Base-by-base conservation (phyloP, 2,888 invertebrate genomes). In the Carcina quercana region DNA sequence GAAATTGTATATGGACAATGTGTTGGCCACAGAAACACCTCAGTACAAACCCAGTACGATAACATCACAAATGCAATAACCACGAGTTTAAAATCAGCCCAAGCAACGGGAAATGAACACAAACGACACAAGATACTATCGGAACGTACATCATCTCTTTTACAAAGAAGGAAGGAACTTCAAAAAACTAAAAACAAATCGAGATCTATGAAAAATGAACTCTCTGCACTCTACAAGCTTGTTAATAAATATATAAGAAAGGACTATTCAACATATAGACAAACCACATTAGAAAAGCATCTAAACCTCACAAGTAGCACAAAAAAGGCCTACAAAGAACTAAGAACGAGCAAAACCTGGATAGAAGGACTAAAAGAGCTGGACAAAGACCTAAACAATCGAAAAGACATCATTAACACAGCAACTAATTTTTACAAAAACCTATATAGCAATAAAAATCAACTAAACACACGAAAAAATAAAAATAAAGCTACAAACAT, bases 321-420 rank as follows among this genome's bases (percentile, higher is more conserved):
- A 7, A 45, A 43, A 25, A 43, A 38, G 13, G 38, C 42, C 1
- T 36, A 24, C 3, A 43, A 48, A 30, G 45, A 48, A 25, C 22
- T 48, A 5, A 19, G 19, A 27, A 30, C 36, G 10, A 20, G 32
- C 3, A 42, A 40, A 30, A 14, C 29, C 2, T 43, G 40, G 37
- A 40, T 40, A 7, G 28, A 42, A 17, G 32, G 32, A 1, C 25
- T 42, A 10, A 39, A 41, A 34, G 13, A 30, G 2, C 0, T 6
- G 2, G 40, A 30, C 17, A 39, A 28, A 33, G 21, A 17, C 1
- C 1, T 21, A 4, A 21, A 36, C 17, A 37, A 32, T 2, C 12
- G 40, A 19, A 31, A n/a, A 11, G 42, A 45, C 5, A 38, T 49
- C 1, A 38, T 45, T 3, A 31, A 13, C 1, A 25, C 29, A 13